Percentiles rank a stretch among this genome's conserved stretches.
These are phyloP conservation scores for Mastomys natalensis DNA, from an alignment of 2,113 vertebrate species.

Conservation along the genomic window DNA sequence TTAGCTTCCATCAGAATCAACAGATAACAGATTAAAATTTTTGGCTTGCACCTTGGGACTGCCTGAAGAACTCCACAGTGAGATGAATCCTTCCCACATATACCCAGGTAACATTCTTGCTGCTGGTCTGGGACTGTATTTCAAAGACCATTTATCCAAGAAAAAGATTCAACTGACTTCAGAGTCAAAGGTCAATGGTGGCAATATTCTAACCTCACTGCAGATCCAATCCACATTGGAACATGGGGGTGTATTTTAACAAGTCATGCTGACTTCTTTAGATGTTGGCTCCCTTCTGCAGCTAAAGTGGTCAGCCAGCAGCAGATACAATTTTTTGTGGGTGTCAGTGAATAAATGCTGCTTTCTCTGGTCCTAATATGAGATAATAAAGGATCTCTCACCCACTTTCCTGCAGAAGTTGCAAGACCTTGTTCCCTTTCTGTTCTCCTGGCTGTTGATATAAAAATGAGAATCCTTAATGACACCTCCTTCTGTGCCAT, in stretches of 20 bases:
- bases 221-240: not conserved
- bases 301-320: not conserved
- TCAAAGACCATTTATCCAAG: not conserved
- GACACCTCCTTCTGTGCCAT: not conserved
- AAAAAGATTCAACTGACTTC: not conserved
- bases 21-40: not conserved
- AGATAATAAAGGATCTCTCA: too few species aligned
- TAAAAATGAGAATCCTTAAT: not conserved
- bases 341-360: not conserved
- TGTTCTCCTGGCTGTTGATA: not conserved
- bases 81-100: not conserved
- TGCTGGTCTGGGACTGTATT: not conserved
- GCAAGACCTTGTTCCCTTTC: fast-evolving
- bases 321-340: not conserved
- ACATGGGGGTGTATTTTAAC: not conserved
- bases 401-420: fast-evolving
- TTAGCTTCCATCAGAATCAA: not conserved
- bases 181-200: not conserved
- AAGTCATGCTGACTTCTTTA: not conserved
- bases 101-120: not conserved
- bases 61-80: not conserved
- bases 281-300: not conserved
- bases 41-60: fast-evolving
- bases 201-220: not conserved
- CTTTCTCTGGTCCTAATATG: not conserved